Evolutionary conservation across 2,888 invertebrate genomes (phyloP), one percentile per base, ranked within the genome.

Genomic region (Xylocampa areola): DNA sequence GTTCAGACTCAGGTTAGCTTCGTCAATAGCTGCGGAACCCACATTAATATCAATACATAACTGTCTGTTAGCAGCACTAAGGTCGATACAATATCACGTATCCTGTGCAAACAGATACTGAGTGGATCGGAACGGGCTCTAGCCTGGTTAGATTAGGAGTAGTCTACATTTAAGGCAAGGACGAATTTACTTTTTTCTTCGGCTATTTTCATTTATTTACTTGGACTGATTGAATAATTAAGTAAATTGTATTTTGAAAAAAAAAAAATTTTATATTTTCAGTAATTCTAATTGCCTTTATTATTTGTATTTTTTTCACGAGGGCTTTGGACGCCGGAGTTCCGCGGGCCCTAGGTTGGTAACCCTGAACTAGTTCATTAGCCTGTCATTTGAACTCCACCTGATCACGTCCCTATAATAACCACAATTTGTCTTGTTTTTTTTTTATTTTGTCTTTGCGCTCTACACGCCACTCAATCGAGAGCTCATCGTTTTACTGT

Each of bases 341-440:
- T n/a, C n/a, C n/a, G n/a, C n/a, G n/a, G n/a, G n/a, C n/a, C n/a
- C n/a, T n/a, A n/a, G n/a, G 16, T 35, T 45, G 16, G 8, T 35
- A 19, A 30, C n/a, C n/a, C n/a, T n/a, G n/a, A n/a, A n/a, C n/a
- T n/a, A 30, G 3, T 19, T 29, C 14, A 43, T 30, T 45, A 50
- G 21, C 43, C 44, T 27, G 5, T 32, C 29, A 45, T 52, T 58
- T 62, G 48, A 33, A 41, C 33, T 45, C 19, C 2, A 25, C 21
- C 44, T 1, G 41, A 51, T 59, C 61, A 68, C 64, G 53, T 66
- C 30, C 21, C 37, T 36, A 29, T 59, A 60, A 70, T 44, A 48
- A 47, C 52, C 44, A 57, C 54, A 33, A 64, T 68, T 55, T 32
- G 45, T 68, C 63, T 57, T 61, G 49, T 44, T 67, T 63, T 71